These are phyloP conservation scores for Misgurnus mizolepis DNA, from an alignment of 2,113 vertebrate species.

Conservation along the genomic window DNA sequence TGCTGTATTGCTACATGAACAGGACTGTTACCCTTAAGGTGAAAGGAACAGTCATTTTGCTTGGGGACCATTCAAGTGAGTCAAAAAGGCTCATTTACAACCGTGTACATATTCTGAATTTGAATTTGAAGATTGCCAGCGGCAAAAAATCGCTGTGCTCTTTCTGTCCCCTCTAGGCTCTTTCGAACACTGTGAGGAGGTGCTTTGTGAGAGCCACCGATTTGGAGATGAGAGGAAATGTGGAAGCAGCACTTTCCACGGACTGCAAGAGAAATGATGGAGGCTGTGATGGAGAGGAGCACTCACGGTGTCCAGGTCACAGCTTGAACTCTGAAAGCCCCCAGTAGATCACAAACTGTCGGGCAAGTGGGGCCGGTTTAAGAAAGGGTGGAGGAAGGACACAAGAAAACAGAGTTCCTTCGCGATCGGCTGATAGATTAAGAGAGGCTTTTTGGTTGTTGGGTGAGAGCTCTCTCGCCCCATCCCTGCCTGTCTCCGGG, in stretches of 20 bases:
- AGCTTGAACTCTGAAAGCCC: slow-evolving; percentile 69
- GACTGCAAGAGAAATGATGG: slow-evolving; percentile 58
- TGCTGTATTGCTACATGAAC: neutral
- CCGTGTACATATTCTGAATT: neutral
- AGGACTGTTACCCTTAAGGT: slow-evolving; percentile 14
- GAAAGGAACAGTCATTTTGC: slow-evolving; percentile 32
- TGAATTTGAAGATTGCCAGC: slow-evolving; percentile 4
- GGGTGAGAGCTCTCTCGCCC: neutral
- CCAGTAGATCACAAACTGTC: slow-evolving; percentile 71
- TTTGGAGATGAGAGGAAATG: slow-evolving; percentile 34
- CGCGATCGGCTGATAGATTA: slow-evolving; percentile 61
- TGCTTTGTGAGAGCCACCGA: neutral
- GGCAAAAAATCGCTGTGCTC: neutral
- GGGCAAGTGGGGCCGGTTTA: slow-evolving; percentile 60
- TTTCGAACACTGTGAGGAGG: neutral
- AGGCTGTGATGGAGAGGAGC: slow-evolving; percentile 61
- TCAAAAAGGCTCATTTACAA: slow-evolving; percentile 26
- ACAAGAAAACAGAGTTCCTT: slow-evolving; percentile 50
- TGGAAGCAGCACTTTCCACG: slow-evolving; percentile 47
- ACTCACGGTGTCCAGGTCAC: slow-evolving; percentile 67
- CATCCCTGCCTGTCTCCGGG: slow-evolving; percentile 62
- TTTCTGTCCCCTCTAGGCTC: slow-evolving; percentile 26
- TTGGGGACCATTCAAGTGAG: slow-evolving; percentile 2
- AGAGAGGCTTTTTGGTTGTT: slow-evolving; percentile 48
- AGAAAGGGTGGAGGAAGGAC: slow-evolving; percentile 22